A percentile compares a stretch with the other conserved stretches of the same genome.
These are phyloP conservation scores for Cosmorhoe ocellata DNA, from an alignment of 2,888 invertebrate genomes.

Conservation along the genomic window DNA sequence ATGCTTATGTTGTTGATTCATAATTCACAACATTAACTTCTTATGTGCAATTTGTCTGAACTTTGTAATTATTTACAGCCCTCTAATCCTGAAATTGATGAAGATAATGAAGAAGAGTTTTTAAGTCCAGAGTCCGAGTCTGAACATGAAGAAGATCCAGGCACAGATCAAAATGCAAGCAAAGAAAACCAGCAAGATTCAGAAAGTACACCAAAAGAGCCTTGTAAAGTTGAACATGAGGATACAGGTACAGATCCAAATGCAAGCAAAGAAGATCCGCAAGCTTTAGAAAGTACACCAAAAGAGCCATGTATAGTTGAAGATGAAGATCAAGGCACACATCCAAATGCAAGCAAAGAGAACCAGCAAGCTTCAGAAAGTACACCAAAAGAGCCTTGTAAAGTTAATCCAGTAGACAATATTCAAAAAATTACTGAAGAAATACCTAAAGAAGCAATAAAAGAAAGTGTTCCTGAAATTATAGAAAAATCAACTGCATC, in stretches of 20 bases:
- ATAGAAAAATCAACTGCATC: slow-evolving; percentile 15
- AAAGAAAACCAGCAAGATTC: slow-evolving; percentile 31
- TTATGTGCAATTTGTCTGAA: too few relatives aligned
- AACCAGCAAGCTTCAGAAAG: slow-evolving; percentile 29
- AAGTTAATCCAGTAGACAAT: slow-evolving; percentile 13
- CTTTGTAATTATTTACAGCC: slow-evolving; percentile 27
- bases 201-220: slow-evolving; percentile 23
- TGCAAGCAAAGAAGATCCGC: too few relatives aligned
- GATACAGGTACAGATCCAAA: too few relatives aligned
- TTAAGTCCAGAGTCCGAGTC: slow-evolving; percentile 75
- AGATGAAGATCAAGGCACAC: slow-evolving; percentile 57
- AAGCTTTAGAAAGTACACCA: too few relatives aligned
- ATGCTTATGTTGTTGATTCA: not conserved
- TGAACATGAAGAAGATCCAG: slow-evolving; percentile 65
- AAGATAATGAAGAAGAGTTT: slow-evolving; percentile 77
- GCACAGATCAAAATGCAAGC: slow-evolving; percentile 41
- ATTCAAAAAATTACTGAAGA: slow-evolving; percentile 16
- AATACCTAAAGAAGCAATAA: not conserved
- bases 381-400: slow-evolving; percentile 17
- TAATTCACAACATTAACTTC: too few relatives aligned
- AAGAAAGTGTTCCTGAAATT: slow-evolving; percentile 13
- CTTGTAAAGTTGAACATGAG: slow-evolving; percentile 1
- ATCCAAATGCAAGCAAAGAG: too few relatives aligned
- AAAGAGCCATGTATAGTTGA: too few relatives aligned
- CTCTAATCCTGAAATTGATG: slow-evolving; percentile 59